Evolutionary conservation across 2,888 invertebrate genomes (phyloP), one percentile per base, ranked within the genome.

Genomic region (Ferdinandea cuprea): DNA sequence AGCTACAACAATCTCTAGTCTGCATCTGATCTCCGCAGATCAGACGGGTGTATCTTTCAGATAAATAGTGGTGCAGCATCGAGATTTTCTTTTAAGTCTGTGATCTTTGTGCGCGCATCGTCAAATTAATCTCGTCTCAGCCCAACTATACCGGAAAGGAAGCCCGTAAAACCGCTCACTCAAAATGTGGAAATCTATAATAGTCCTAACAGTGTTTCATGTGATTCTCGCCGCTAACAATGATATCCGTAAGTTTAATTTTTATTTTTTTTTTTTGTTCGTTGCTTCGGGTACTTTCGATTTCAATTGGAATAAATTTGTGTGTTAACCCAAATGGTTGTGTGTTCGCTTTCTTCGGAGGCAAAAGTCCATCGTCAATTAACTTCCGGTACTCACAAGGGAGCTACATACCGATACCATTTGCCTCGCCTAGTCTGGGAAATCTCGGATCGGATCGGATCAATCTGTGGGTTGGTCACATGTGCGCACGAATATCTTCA

Each of bases 131-230:
- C 83, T 86, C 74, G 85, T 65, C 83, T 85, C 85, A 58, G 30
- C 13, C 30, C 9, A 13, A 48, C 13, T 48, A 21, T 28, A 54
- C 37, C 85, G 72, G 85, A 80, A 74, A 85, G 28, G 52, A 68
- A 80, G 35, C 52, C 21, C 15, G 63, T 48, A 76, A 68, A 40
- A 77, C 32, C n/a, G 74, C 21, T 19, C 13, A 15, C 58, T 30
- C 40, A 87, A 87, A 83, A 88, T 88, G 88, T 87, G 86, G 87
- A 87, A 87, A 52, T 74, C 86, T 35, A 30, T 86, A 25, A 85
- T 85, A 44, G 85, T 85, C 71, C 85, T 87, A 13, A 85, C 85
- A 44, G 79, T 85, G 32, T 85, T 86, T 9, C 87, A 87, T 86
- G 65, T 87, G 46, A 85, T 86, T 63, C 74, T 86, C 50, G 87